These are phyloP conservation scores for Caradrina clavipalpis DNA, from an alignment of 2,888 invertebrate genomes.

Conservation along the genomic window DNA sequence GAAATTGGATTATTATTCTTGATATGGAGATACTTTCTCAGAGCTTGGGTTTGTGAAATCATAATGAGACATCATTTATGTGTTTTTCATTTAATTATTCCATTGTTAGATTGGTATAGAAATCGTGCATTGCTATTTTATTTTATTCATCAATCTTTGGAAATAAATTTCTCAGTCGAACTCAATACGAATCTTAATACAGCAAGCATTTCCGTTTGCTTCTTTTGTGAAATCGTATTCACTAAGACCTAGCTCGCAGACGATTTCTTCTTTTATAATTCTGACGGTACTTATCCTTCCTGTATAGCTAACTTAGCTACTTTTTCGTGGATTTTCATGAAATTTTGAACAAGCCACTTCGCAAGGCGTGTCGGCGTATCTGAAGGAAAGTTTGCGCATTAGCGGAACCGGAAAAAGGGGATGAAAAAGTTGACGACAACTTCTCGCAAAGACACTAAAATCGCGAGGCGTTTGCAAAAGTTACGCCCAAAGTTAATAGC, in stretches of 20 bases:
- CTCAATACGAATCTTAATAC: conserved; percentile 17
- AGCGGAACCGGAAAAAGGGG: conserved; percentile 81
- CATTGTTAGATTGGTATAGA: background rate
- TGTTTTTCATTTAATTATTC: background rate
- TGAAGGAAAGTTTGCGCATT: conserved; percentile 80
- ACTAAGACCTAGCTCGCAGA: conserved; percentile 10
- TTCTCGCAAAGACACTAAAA: conserved; percentile 73
- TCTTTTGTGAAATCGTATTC: conserved; percentile 6
- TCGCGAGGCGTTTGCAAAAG: conserved; percentile 66
- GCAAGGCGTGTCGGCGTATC: conserved; percentile 69
- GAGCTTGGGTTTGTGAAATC: background rate
- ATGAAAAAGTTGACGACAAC: conserved; percentile 81
- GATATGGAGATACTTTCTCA: conserved; percentile 3
- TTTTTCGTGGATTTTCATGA: conserved; percentile 71
- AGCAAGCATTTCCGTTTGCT: conserved; percentile 13
- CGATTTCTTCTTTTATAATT: conserved; percentile 41
- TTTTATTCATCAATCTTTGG: conserved; percentile 15
- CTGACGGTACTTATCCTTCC: conserved; percentile 45
- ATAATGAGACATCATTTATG: background rate
- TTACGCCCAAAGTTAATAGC: conserved; percentile 67
- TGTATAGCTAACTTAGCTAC: conserved; percentile 60
- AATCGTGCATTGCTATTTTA: background rate
- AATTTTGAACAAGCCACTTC: conserved; percentile 74
- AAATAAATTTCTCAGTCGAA: conserved; percentile 22
- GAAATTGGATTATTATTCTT: conserved; percentile 24